Conservation (phyloP, 92 coral and sea anemone species). For the Hydrozoanthus gracilis region DNA sequence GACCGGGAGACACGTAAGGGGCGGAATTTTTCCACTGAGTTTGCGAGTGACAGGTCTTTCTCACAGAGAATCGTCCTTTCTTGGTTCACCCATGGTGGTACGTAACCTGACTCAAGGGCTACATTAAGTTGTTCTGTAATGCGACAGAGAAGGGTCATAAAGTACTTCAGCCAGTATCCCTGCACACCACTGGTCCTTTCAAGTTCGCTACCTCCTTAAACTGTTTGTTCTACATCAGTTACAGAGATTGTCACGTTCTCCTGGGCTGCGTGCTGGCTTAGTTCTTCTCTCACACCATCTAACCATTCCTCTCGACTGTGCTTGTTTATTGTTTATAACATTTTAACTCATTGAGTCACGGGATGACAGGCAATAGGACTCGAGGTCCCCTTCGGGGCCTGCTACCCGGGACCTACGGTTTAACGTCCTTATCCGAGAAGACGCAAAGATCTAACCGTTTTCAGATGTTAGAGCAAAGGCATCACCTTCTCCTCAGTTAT, state of each 20-base stretch:
- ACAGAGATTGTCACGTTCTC: not conserved
- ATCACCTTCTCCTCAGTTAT: too few relatives aligned
- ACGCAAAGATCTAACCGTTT: too few relatives aligned
- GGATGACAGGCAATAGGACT: too few relatives aligned
- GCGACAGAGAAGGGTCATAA: slow-evolving; percentile 14
- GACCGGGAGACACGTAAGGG: slow-evolving; percentile 60
- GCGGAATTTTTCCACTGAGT: slow-evolving; percentile 33
- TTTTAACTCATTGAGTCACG: too few relatives aligned
- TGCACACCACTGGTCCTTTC: slow-evolving; percentile 55
- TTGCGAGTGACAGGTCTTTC: slow-evolving; percentile 47
- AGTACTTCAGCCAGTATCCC: slow-evolving; percentile 54
- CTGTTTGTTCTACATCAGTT: slow-evolving; percentile 25
- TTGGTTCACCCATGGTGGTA: slow-evolving; percentile 46
- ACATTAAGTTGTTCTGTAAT: slow-evolving; percentile 46
- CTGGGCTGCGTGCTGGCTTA: slow-evolving; percentile 18
- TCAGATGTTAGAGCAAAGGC: too few relatives aligned
- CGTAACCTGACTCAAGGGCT: slow-evolving; percentile 9
- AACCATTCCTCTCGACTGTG: slow-evolving; percentile 44
- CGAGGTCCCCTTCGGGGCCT: too few relatives aligned
- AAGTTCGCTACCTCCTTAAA: slow-evolving; percentile 39
- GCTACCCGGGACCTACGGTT: too few relatives aligned
- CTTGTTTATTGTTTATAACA: too few relatives aligned
- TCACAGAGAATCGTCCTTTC: not conserved
- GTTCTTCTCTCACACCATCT: slow-evolving; percentile 29
- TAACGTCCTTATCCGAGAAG: too few relatives aligned